phyloP scores from a whole-genome alignment of 2,888 invertebrate genomes.

The Diarsia dahlii region DNA sequence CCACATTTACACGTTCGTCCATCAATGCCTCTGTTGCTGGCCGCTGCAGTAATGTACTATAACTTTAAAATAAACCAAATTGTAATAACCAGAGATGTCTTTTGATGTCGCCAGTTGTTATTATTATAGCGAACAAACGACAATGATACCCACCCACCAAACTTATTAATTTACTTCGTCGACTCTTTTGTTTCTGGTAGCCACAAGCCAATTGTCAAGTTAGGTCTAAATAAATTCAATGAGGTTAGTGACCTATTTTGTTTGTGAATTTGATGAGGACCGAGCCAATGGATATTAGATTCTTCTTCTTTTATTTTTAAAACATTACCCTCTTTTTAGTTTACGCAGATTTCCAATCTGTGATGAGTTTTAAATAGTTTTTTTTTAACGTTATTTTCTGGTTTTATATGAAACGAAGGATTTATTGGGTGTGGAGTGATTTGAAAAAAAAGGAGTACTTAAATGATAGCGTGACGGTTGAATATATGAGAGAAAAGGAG shows the following conservation, averaged over 20 bases:
- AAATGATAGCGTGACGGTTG: too few relatives aligned
- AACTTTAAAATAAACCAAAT: too few relatives aligned
- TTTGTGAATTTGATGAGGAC: slow-evolving; percentile 9
- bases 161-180: slow-evolving; percentile 29
- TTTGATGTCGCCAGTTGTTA: slow-evolving; percentile 1
- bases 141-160: slow-evolving; percentile 1
- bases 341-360: neutral
- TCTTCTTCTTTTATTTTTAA: neutral
- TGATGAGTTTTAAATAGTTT: too few relatives aligned
- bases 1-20: too few relatives aligned
- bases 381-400: too few relatives aligned
- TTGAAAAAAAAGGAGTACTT: too few relatives aligned
- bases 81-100: neutral
- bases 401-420: too few relatives aligned
- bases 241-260: slow-evolving; percentile 9
- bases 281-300: neutral
- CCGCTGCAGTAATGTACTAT: too few relatives aligned
- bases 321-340: neutral
- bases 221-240: slow-evolving; percentile 26
- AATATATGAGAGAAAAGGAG: too few relatives aligned
- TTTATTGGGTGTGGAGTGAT: too few relatives aligned
- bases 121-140: neutral
- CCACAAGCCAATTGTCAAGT: slow-evolving; percentile 23
- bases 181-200: slow-evolving; percentile 20
- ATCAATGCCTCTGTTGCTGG: too few relatives aligned